Evolutionary conservation across 2,113 vertebrate species (phyloP), one percentile per base, ranked within the genome.

Genomic region (Anolis sagrei): DNA sequence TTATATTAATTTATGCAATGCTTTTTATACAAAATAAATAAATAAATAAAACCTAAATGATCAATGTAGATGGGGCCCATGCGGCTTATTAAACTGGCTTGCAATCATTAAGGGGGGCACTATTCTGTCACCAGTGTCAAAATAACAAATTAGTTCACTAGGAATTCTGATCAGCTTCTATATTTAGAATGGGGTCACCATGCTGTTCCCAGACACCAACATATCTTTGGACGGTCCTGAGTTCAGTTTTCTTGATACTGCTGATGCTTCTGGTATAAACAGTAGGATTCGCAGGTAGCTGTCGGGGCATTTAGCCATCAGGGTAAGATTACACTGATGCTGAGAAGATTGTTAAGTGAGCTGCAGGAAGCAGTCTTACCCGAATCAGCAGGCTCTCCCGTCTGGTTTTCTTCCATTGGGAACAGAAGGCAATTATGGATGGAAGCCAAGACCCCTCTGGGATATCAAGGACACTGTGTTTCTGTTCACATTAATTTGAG

Each of bases 341-440:
- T 75, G 36, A 75, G 54, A 62, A 83, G 54, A 64, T 34, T 83
- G 51, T 83, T 54, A 82, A 32, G 11, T 54, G 51, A 83, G 70
- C 51, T 74, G 8, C 34, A 74, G 70, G 34, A 83, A 83, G 58
- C 51, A 62, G 25, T 74, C 70, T 75, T 75, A 61, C 16, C 72
- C 58, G 69, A 82, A 73, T 73, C 49, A 82, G 69, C 81, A 74
- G 34, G 13, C 32, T 61, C 44, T 25, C 68, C 66, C 11, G 23
- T 73, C 51, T 61, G 32, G 7, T 73, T 74, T 39, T n/a, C 81
- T 74, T 74, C 54, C 54, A 83, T 23, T n/a, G 36, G 81, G 25
- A 83, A 64, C 70, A 62, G 81, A 58, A 82, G 49, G 51, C 69
- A 82, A n/a, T 73, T 82, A 29, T 82, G 69, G 34, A 64, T 75